These are phyloP conservation scores for Agrypnus murinus DNA, from an alignment of 2,888 invertebrate genomes.

Conservation along the genomic window DNA sequence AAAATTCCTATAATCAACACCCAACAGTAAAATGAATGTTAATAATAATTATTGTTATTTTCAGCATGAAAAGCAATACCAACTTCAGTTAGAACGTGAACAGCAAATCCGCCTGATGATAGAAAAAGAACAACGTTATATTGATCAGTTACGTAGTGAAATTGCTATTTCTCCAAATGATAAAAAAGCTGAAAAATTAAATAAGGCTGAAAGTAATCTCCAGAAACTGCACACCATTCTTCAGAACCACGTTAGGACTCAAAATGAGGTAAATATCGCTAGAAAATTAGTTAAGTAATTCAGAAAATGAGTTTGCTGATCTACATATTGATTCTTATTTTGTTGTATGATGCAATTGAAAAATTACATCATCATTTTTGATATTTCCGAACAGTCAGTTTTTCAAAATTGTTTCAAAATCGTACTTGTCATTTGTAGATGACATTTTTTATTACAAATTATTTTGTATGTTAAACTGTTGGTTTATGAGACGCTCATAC, in stretches of 20 bases:
- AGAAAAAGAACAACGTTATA: slow-evolving; percentile 88
- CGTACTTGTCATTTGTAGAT: no score
- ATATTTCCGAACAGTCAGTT: no score
- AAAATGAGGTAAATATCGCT: slow-evolving; percentile 65
- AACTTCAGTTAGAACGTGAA: slow-evolving; percentile 87
- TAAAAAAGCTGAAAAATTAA: slow-evolving; percentile 73
- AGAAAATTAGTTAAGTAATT: background rate
- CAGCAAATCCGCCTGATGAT: slow-evolving; percentile 93
- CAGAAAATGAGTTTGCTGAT: no score
- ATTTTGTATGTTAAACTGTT: no score
- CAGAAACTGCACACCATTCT: slow-evolving; percentile 77
- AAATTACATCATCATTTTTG: no score
- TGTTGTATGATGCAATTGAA: background rate
- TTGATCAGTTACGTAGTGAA: slow-evolving; percentile 84
- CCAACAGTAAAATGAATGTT: slow-evolving; percentile 30
- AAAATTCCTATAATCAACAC: slow-evolving; percentile 10
- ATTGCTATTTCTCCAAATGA: slow-evolving; percentile 72
- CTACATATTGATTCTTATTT: no score
- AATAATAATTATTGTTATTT: slow-evolving; percentile 59
- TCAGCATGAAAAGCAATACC: slow-evolving; percentile 89
- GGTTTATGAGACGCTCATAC: no score
- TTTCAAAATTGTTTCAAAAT: no score
- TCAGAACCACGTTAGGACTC: slow-evolving; percentile 61
- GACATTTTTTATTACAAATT: no score
- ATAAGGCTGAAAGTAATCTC: slow-evolving; percentile 76